Conservation (phyloP, 2,113 vertebrate species). For the Varanus komodoensis region DNA sequence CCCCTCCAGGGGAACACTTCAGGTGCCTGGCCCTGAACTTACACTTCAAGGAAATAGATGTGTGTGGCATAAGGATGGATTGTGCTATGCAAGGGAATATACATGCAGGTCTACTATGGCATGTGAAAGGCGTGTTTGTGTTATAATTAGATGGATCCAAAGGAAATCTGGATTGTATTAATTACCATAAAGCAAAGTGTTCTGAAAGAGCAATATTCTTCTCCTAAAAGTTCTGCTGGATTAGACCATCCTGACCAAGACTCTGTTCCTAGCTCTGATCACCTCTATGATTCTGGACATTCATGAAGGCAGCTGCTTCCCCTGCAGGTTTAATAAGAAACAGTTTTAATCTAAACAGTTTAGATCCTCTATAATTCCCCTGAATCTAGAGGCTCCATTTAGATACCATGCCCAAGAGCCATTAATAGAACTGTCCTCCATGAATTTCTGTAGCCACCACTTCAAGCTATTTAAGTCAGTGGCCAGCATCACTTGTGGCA, state of each 20-base stretch:
- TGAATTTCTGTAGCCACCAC: background rate
- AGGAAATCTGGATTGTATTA: background rate
- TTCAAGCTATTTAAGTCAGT: too few relatives aligned
- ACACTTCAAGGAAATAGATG: too few relatives aligned
- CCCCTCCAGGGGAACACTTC: too few relatives aligned
- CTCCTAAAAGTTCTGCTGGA: background rate
- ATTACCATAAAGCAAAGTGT: background rate
- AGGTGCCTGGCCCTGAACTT: too few relatives aligned
- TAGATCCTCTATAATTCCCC: background rate
- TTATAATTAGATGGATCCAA: background rate
- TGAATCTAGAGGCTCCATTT: background rate
- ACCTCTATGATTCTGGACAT: background rate
- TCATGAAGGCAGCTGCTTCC: background rate
- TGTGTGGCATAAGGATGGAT: too few relatives aligned
- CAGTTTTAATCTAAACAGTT: too few relatives aligned
- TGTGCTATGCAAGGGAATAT: too few relatives aligned
- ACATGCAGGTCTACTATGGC: background rate
- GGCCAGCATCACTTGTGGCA: background rate
- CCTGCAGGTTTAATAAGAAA: too few relatives aligned
- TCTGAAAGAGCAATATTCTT: background rate
- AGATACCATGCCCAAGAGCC: background rate
- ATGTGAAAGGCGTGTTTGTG: background rate
- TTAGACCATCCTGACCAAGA: background rate
- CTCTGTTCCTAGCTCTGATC: background rate
- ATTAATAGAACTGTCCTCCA: background rate